Base-by-base conservation (phyloP, 2,888 invertebrate genomes). In the Anarsia innoxiella region DNA sequence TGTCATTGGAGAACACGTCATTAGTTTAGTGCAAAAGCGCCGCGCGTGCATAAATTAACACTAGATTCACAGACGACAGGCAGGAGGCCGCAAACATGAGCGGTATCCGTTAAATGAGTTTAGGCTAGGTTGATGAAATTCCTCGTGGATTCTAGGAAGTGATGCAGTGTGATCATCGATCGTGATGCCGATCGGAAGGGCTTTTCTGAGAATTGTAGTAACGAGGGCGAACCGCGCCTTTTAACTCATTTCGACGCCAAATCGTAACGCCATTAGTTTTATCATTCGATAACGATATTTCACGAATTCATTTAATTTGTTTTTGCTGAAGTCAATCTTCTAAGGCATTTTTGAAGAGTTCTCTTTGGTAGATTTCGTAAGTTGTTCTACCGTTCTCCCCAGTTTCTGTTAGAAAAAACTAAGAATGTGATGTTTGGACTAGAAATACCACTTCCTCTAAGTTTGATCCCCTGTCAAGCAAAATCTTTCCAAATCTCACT, bases 21-120 rank as follows among this genome's bases (percentile, higher is more conserved):
- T 56, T 56, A 32, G 49, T 58, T 55, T 53, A 44, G 49, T 51
- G 36, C 40, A 53, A 43, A 62, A 46, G 51, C 39, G 49, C 66
- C 65, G 67, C 58, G 36, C 15, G 39, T 47, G 59, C 48, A 65
- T 71, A 61, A 57, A 66, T 68, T 68, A 63, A 56, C 65, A 59
- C 62, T 54, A 59, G 60, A 66, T 66, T 69, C 63, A 59, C 63
- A 69, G 65, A 68, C 71, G 65, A 60, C 63, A 65, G 55, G 39
- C 41, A 40, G 46, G 42, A 48, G 44, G 40, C 45, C 51, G 44
- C 53, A 56, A 58, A 56, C 36, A 37, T 9, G 19, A 48, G 54
- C 25, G 4, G 19, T 51, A 48, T 33, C 40, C 26, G 3, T 35
- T 39, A n/a, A n/a, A n/a, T 36, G 38, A 44, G 45, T 56, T 55